Conservation (phyloP, 2,113 vertebrate genomes). For the Semicossyphus pulcher region DNA sequence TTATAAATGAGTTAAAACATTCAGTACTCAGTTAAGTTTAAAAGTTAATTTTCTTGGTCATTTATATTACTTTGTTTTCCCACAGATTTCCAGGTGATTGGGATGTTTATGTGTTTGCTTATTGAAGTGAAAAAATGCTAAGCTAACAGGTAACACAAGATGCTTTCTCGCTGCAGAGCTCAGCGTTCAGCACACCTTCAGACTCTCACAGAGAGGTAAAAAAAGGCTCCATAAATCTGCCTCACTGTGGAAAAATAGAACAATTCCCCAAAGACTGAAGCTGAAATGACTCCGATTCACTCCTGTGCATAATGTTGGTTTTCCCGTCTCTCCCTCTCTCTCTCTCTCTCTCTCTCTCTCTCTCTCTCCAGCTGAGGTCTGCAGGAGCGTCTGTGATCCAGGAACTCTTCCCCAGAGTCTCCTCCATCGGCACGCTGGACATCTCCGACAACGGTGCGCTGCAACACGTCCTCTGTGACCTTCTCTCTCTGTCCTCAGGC, state of each 20-base stretch:
- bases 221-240: constrained; percentile 40
- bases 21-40: no score
- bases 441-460: constrained; percentile 88
- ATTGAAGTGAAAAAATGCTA: neutral
- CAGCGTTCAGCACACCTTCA: neutral
- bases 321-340: neutral
- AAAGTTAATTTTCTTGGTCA: no score
- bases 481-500: constrained; percentile 36
- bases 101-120: neutral
- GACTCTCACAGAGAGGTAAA: constrained; percentile 13
- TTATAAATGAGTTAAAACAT: no score
- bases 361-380: constrained; percentile 83
- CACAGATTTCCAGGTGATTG: neutral
- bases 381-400: constrained; percentile 88
- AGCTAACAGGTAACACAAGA: constrained; percentile 14
- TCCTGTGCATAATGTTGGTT: constrained; percentile 33
- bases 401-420: constrained; percentile 86
- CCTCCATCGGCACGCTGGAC: constrained; percentile 86
- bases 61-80: no score
- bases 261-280: constrained; percentile 48
- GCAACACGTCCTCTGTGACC: constrained; percentile 43
- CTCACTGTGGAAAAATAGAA: constrained; percentile 51
- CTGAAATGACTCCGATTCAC: constrained; percentile 53
- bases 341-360: neutral
- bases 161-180: constrained; percentile 30